Base-by-base conservation (phyloP, 2,113 vertebrate species). In the Caloenas nicobarica region DNA sequence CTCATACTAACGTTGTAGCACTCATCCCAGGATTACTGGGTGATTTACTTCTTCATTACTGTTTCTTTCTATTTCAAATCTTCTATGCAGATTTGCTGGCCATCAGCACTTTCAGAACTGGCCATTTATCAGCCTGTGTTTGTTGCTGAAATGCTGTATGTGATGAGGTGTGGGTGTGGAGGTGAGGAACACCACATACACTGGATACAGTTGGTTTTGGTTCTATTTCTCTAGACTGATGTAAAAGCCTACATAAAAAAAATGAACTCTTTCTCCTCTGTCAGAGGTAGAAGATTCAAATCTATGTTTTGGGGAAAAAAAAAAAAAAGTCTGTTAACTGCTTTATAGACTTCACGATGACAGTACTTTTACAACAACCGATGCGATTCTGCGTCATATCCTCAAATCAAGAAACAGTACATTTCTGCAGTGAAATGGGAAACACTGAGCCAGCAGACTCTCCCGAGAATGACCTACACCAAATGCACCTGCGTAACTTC, bases 311-410 rank as follows among this genome's bases (percentile, higher is more conserved):
- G 26, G 48, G 17, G 17, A 46, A 46, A 46, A 48, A 81, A 40
- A 40, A 64, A 65, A 72, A 16, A 5, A 56, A 46, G 50, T 28
- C 34, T 82, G 85, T 85, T 85, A 71, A n/a, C 73, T 86, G 36
- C 57, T 91, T 93, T 65, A 88, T 73, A 80, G 82, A 79, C 3
- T 4, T 17, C 53, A 65, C 6, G 58, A 89, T 34, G 40, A 77
- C 28, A 69, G 56, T 36, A 64, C 34, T 72, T 91, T 31, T 34
- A 38, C 26, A 77, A 40, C 28, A 78, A 50, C 18, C 58, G 72
- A 68, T 83, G 71, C 81, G 74, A 88, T 88, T 88, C 68, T 88
- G 86, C 86, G 83, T 86, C 21, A 51, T 91, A 82, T 90, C 66
- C 25, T 79, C 88, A 82, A 82, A 94, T 88, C 66, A 90, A 77